A percentile compares a stretch with the other conserved stretches of the same genome.
These are phyloP conservation scores for Cheirogaleus medius DNA, from an alignment of 2,113 vertebrate genomes.

Conservation along the genomic window DNA sequence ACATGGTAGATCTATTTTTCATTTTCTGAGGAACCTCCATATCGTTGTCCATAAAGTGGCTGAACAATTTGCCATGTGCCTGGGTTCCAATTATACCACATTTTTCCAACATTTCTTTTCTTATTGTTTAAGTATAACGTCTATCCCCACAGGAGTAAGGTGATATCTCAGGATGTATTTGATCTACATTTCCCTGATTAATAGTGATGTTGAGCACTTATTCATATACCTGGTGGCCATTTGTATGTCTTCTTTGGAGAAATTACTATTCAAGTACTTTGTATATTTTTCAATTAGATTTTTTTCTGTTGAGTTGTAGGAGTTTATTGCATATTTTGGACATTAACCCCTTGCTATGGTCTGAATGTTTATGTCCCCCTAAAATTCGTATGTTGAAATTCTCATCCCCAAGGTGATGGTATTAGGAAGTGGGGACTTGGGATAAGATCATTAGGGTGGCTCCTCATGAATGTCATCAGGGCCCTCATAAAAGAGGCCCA, in stretches of 20 bases:
- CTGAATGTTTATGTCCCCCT: neutral
- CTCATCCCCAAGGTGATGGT: neutral
- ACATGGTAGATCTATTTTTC: neutral
- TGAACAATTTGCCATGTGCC: neutral
- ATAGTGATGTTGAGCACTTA: neutral
- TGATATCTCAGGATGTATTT: neutral
- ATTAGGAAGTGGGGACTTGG: neutral
- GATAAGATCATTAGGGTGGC: neutral
- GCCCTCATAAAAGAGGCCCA: neutral
- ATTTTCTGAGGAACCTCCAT: neutral
- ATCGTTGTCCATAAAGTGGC: neutral
- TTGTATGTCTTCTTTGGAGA: neutral
- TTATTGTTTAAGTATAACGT: neutral
- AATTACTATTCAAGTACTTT: neutral
- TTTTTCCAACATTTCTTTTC: neutral
- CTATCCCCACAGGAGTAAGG: no score
- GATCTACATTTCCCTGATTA: neutral
- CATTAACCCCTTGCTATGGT: neutral
- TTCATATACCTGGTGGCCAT: neutral
- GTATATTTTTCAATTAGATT: neutral
- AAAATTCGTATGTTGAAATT: neutral
- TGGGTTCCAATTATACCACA: neutral
- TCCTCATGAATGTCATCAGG: neutral
- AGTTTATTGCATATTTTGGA: neutral
- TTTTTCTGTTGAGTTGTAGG: neutral